Evolutionary conservation across 1,140 invertebrate species (phyloP).

Genomic region (Apolygus lucorum): DNA sequence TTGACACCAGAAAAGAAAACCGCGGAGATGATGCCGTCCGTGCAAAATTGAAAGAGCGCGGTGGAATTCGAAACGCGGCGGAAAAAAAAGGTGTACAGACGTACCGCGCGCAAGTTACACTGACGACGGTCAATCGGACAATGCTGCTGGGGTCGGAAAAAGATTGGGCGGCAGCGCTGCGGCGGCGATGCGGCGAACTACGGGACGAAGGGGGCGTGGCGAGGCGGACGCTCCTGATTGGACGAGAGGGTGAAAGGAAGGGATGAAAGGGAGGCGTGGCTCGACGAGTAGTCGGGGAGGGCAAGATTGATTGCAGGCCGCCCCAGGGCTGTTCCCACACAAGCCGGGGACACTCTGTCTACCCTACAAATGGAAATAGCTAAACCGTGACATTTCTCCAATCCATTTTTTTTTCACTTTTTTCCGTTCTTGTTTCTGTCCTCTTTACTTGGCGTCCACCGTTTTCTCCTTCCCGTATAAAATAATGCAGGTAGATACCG

Average conservation of each 20-base stretch:
- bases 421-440: background rate
- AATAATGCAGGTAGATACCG: too few relatives aligned
- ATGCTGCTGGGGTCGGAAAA: background rate
- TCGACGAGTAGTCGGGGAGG: background rate
- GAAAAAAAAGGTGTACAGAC: background rate
- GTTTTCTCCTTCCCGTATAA: background rate
- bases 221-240: background rate
- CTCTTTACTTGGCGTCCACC: background rate
- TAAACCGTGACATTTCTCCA: conserved; percentile 23
- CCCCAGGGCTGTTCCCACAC: background rate
- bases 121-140: conserved; percentile 12
- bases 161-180: background rate
- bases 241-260: background rate
- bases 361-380: conserved; percentile 19
- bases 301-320: conserved; percentile 17
- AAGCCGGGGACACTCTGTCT: conserved; percentile 15
- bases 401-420: conserved; percentile 5
- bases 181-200: background rate
- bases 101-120: background rate
- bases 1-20: too few relatives aligned
- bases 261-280: background rate
- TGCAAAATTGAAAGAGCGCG: background rate
- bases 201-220: background rate
- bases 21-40: too few relatives aligned
- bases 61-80: background rate